phyloP scores from a whole-genome alignment of 2,888 invertebrate genomes.

The Fragum fragum region DNA sequence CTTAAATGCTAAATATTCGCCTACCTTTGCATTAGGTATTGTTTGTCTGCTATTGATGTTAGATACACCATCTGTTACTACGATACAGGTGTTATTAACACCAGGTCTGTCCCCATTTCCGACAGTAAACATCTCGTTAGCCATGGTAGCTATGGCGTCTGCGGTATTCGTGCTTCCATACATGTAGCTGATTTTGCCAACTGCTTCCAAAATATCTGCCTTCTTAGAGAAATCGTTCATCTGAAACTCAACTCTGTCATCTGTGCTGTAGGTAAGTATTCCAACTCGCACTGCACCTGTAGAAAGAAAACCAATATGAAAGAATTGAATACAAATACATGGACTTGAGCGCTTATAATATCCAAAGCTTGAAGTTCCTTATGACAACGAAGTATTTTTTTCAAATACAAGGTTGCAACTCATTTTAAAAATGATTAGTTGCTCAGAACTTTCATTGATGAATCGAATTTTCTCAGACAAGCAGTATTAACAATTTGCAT shows the following conservation, averaged over 20 bases:
- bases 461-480: too few species aligned
- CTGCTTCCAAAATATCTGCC: slow-evolving; percentile 72
- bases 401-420: too few species aligned
- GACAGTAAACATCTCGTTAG: slow-evolving; percentile 74
- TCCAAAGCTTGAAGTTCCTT: too few species aligned
- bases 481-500: too few species aligned
- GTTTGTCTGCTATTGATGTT: slow-evolving; percentile 80
- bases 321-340: too few species aligned
- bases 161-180: slow-evolving; percentile 84
- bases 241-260: slow-evolving; percentile 76
- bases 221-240: slow-evolving; percentile 73
- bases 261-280: slow-evolving; percentile 77
- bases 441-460: too few species aligned
- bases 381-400: too few species aligned
- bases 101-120: slow-evolving; percentile 79
- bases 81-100: slow-evolving; percentile 77
- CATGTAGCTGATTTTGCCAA: slow-evolving; percentile 76
- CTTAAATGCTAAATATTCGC: too few species aligned
- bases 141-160: slow-evolving; percentile 78
- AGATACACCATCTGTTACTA: slow-evolving; percentile 84
- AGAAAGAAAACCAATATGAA: too few species aligned
- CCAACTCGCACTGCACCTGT: slow-evolving; percentile 73
- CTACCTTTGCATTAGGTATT: slow-evolving; percentile 79
- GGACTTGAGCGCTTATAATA: too few species aligned
- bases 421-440: too few species aligned